phyloP scores from a whole-genome alignment of 2,797 vertebrate genomes.

The Pristis pectinata region DNA sequence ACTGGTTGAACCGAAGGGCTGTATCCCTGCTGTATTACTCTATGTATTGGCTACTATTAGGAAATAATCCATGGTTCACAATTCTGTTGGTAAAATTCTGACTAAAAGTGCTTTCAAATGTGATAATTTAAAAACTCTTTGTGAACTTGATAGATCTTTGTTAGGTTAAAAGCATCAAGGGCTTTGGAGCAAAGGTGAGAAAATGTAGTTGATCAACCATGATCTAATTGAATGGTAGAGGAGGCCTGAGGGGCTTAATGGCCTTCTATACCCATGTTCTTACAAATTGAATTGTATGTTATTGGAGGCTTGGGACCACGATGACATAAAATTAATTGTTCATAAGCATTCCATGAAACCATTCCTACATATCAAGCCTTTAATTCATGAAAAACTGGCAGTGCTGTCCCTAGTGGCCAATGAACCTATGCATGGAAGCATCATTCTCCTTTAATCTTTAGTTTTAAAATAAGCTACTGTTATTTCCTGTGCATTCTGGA shows the following conservation, averaged over 20 bases:
- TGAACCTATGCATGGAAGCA: neutral
- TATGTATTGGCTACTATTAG: neutral
- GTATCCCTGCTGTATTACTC: no score
- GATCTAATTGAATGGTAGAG: slow-evolving; percentile 6
- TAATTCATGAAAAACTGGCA: neutral
- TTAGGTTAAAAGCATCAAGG: neutral
- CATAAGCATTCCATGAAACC: neutral
- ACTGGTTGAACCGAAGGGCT: no score
- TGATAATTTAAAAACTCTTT: neutral
- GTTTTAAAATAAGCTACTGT: neutral
- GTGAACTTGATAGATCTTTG: neutral
- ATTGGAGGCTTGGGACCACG: neutral
- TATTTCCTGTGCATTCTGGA: neutral
- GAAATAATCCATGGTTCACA: neutral
- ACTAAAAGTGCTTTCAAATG: neutral
- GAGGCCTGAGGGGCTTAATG: neutral
- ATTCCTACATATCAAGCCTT: neutral
- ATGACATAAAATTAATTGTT: slow-evolving; percentile 20
- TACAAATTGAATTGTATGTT: slow-evolving; percentile 20
- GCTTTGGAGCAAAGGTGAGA: slow-evolving; percentile 5
- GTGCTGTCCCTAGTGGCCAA: neutral
- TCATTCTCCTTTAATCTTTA: neutral
- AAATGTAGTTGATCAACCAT: slow-evolving; percentile 10
- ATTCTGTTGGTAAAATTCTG: neutral
- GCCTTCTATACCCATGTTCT: slow-evolving; percentile 2